phyloP scores from a whole-genome alignment of 2,888 invertebrate genomes.

The Tinea trinotella region DNA sequence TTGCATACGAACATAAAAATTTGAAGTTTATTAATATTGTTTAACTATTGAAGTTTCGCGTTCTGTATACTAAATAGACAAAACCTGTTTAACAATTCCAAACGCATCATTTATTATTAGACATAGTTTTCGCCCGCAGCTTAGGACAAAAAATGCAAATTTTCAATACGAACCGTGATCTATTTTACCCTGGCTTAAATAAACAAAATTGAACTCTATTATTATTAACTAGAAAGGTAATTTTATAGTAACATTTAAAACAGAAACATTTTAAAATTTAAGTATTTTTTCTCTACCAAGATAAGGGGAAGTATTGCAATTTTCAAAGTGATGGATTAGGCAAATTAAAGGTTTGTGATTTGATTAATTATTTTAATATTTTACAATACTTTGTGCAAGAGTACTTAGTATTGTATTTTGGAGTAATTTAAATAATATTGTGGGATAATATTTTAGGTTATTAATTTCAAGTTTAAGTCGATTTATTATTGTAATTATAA shows the following conservation, averaged over 20 bases:
- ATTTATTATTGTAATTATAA: too few species aligned
- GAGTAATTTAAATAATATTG: slow-evolving; percentile 25
- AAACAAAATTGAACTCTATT: neutral
- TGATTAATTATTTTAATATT: slow-evolving; percentile 31
- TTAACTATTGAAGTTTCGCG: slow-evolving; percentile 34
- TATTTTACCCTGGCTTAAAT: neutral
- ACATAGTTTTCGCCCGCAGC: slow-evolving; percentile 36
- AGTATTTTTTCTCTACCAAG: neutral
- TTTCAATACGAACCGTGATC: slow-evolving; percentile 22
- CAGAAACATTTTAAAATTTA: too few species aligned
- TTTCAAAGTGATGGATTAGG: slow-evolving; percentile 25
- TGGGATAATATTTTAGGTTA: slow-evolving; percentile 22
- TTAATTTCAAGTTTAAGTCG: too few species aligned
- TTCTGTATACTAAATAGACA: slow-evolving; percentile 57
- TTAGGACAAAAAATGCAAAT: slow-evolving; percentile 47
- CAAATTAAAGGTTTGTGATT: slow-evolving; percentile 23
- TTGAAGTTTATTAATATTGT: slow-evolving; percentile 5
- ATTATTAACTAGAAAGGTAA: neutral
- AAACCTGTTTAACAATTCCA: slow-evolving; percentile 64
- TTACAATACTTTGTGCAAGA: slow-evolving; percentile 25
- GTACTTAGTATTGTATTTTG: slow-evolving; percentile 27
- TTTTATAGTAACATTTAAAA: too few species aligned
- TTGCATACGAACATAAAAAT: slow-evolving; percentile 3
- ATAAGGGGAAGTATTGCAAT: neutral
- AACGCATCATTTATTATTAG: slow-evolving; percentile 44